Conservation (phyloP, 2,888 invertebrate species). For the Bursaphelenchus okinawaensis region DNA sequence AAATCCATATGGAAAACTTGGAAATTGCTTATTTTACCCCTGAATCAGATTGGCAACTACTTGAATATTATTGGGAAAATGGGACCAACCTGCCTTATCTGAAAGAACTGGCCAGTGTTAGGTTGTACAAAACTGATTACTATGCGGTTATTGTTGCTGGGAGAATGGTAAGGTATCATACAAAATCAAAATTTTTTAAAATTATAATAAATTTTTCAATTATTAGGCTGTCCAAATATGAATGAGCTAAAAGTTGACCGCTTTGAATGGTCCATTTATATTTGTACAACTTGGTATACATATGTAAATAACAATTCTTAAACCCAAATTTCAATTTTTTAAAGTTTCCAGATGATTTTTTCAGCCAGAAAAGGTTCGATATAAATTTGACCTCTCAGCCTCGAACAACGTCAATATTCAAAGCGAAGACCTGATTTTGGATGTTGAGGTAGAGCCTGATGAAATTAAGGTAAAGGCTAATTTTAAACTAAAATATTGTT, state of each 20-base stretch:
- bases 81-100: conserved; percentile 21
- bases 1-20: conserved; percentile 21
- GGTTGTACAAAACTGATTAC: conserved; percentile 26
- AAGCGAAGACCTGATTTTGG: conserved; percentile 22
- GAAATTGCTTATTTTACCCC: conserved; percentile 23
- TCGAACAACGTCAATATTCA: conserved; percentile 30
- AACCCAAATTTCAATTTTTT: no score
- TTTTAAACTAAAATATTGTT: neutral
- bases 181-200: no score
- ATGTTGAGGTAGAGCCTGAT: conserved; percentile 22
- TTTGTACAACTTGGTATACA: no score
- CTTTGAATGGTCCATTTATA: no score
- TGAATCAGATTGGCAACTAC: conserved; percentile 21
- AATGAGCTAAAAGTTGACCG: no score
- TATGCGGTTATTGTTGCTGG: conserved; percentile 25
- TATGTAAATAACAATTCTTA: neutral
- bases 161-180: conserved; percentile 11
- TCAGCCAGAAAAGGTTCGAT: conserved; percentile 16
- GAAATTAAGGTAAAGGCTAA: conserved; percentile 14
- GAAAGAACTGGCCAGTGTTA: conserved; percentile 20
- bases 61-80: conserved; percentile 27
- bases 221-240: neutral
- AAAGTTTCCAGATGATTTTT: no score
- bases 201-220: conserved; percentile 1
- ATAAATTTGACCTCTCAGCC: conserved; percentile 22